Base-by-base conservation (phyloP, 2,888 invertebrate genomes). In the Lingula anatina region DNA sequence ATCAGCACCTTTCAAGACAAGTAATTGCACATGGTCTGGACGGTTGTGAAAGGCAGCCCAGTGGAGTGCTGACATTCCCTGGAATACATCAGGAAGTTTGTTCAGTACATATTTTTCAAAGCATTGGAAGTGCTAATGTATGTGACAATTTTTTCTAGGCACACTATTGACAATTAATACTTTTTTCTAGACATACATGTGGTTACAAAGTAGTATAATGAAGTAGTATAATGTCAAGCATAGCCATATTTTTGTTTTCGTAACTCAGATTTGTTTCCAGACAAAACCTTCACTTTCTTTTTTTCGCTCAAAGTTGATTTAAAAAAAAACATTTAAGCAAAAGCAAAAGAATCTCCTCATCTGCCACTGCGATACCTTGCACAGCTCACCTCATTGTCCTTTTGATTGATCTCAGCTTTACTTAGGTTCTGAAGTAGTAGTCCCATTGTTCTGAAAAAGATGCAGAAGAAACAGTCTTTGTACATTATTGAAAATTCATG, bases 51-150 rank as follows among this genome's bases (percentile, higher is more conserved):
- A 72, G 5, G 66, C 61, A 1, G 70, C 61, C 72, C 72, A 72
- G 45, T 71, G 70, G 9, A 72, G 40, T 1, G 70, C 65, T n/a
- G 67, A 62, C 72, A 71, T 72, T 35, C 60, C 59, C 71, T 71
- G 51, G 0, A 56, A 50, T 15, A 41, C 40, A n/a, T 20, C 15
- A 31, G 9, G 7, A 46, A 46, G 15, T 12, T 9, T 5, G 31
- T 12, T 35, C 12, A 27, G 7, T 20, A 43, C 7, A 24, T 15
- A 7, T 23, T 25, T 5, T 24, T 43, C 24, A n/a, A 9, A 15
- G 7, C 26, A 39, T 15, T 39, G 31, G 15, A 7, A 7, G 15
- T 12, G 7, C 9, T 7, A 31, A 31, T 31, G 31, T 15, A 31
- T 31, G 9, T 31, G 31, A 15, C 7, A 31, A 7, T 12, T 12